Evolutionary conservation across 2,113 vertebrate genomes (phyloP), one percentile per base, ranked within the genome.

Genomic region (Cyprinus carpio): DNA sequence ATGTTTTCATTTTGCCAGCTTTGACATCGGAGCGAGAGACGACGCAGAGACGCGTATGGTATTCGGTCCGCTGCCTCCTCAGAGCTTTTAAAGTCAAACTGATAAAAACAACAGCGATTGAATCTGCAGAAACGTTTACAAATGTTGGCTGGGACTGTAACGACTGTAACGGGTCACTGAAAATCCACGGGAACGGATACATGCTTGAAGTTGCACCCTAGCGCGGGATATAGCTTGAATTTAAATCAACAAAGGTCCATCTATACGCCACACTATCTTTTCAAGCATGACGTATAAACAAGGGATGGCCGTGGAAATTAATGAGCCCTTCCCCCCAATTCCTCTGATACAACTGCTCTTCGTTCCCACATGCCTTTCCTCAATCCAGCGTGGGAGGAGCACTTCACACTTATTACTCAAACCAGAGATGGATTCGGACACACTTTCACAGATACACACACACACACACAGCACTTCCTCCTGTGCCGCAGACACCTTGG

Each of bases 241-340:
- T 71, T 37, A 91, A 92, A 92, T 90, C 89, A 91, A 86, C 88
- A 85, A 90, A 46, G 87, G 78, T 87, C 77, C 27, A 9, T 87
- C 27, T 6, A 76, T 4, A 88, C 86, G 86, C 56, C 77, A 43
- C 40, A 7, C 34, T 29, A 67, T 31, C 60, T 71, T 49, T 76
- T 84, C 72, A 64, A 84, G 67, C 88, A 31, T 62, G 83, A 82
- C 23, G n/a, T 54, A 56, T 72, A 64, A 69, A 40, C 34, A 46
- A 83, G 15, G 46, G 10, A 86, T 65, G n/a, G 9, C 81, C 10
- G 89, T 89, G 37, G 84, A 90, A 92, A 92, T 92, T 89, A 91
- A 93, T 92, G 91, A 78, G 58, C 56, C 81, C 69, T 67, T 79
- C 83, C 56, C 56, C 29, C 88, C 78, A 25, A 54, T 78, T 84